Evolutionary conservation across 2,797 vertebrate genomes (phyloP).

Genomic region (Siniperca scherzeri): DNA sequence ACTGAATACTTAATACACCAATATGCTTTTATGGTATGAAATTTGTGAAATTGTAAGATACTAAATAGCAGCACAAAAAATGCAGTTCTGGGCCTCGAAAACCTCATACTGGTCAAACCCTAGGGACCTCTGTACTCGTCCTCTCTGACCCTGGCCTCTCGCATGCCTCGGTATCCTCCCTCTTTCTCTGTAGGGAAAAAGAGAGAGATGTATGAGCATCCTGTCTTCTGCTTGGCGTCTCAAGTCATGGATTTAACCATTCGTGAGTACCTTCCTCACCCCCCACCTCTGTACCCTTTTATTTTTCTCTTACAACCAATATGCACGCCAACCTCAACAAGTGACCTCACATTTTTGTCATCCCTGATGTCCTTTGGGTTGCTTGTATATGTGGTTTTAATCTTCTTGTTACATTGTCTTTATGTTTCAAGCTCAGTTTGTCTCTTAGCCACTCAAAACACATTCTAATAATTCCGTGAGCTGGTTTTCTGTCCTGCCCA

Average conservation of each 20-base stretch:
- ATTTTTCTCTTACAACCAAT: slow-evolving; percentile 68
- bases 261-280: slow-evolving; percentile 98
- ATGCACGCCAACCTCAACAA: slow-evolving; percentile 49
- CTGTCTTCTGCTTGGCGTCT: slow-evolving; percentile 99
- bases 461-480: slow-evolving; percentile 80
- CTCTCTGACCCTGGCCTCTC: slow-evolving; percentile 91
- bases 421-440: slow-evolving; percentile 63
- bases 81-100: not conserved
- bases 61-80: not conserved
- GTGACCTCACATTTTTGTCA: slow-evolving; percentile 61
- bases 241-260: slow-evolving; percentile 99
- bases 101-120: slow-evolving; percentile 77
- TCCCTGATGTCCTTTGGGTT: slow-evolving; percentile 87
- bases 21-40: slow-evolving; percentile 5
- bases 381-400: slow-evolving; percentile 89
- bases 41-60: not conserved
- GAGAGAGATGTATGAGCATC: slow-evolving; percentile 99
- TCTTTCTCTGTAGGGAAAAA: slow-evolving; percentile 99
- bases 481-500: slow-evolving; percentile 81
- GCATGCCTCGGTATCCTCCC: slow-evolving; percentile 94
- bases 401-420: slow-evolving; percentile 73
- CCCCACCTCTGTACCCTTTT: slow-evolving; percentile 79
- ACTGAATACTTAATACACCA: not conserved
- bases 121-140: slow-evolving; percentile 87
- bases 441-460: slow-evolving; percentile 9